phyloP scores from a whole-genome alignment of 2,797 vertebrate species.

The Alauda arvensis region DNA sequence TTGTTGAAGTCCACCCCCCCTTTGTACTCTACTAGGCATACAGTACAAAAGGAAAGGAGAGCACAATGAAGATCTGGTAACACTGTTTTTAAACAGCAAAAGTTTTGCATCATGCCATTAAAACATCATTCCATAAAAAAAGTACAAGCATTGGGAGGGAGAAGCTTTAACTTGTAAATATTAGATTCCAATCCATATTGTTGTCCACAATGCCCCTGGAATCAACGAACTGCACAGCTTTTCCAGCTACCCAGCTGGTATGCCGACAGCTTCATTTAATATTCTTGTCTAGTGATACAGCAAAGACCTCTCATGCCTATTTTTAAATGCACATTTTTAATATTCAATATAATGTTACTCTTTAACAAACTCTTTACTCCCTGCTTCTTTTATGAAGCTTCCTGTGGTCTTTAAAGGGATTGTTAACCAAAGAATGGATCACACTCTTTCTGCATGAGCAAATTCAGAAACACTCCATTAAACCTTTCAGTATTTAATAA shows the following conservation, averaged over 20 bases:
- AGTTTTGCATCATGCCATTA: not conserved
- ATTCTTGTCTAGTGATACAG: slow-evolving; percentile 67
- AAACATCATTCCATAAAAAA: slow-evolving; percentile 26
- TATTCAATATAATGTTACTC: slow-evolving; percentile 78
- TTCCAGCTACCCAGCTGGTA: slow-evolving; percentile 52
- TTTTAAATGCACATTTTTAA: slow-evolving; percentile 80
- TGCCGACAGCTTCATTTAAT: slow-evolving; percentile 62
- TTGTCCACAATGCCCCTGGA: slow-evolving; percentile 34
- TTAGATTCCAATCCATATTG: slow-evolving; percentile 52
- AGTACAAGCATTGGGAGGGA: not conserved
- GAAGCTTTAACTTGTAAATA: slow-evolving; percentile 55
- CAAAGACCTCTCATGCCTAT: slow-evolving; percentile 60
- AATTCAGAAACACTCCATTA: slow-evolving; percentile 88
- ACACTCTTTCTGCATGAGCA: slow-evolving; percentile 82
- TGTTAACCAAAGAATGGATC: slow-evolving; percentile 92
- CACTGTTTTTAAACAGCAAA: not conserved
- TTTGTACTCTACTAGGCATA: not conserved
- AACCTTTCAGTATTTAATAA: slow-evolving; percentile 76
- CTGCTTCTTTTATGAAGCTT: slow-evolving; percentile 80
- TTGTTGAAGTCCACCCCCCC: not conserved
- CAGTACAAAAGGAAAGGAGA: not conserved
- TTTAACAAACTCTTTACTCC: slow-evolving; percentile 81
- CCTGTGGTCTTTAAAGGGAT: slow-evolving; percentile 83
- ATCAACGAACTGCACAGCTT: slow-evolving; percentile 41
- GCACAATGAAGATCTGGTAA: not conserved